phyloP scores from a whole-genome alignment of 2,888 invertebrate genomes.

The Teleogryllus oceanicus region DNA sequence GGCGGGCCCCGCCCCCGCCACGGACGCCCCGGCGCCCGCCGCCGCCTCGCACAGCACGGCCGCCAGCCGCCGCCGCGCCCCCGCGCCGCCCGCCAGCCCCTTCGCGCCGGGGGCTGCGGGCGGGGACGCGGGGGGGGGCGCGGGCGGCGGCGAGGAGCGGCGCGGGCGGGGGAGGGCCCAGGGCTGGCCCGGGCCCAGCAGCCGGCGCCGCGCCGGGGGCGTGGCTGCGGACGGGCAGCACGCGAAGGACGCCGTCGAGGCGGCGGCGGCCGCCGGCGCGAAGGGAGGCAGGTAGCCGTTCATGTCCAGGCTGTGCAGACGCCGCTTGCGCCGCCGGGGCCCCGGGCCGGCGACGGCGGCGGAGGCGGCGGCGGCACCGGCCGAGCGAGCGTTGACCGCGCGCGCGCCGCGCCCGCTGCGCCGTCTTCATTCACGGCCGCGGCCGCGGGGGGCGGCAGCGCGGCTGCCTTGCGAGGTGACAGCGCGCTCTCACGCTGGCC shows the following conservation, averaged over 20 bases:
- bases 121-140: background rate
- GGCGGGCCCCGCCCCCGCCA: background rate
- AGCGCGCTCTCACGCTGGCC: background rate
- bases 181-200: background rate
- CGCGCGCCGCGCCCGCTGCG: background rate
- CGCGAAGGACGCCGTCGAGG: too few relatives aligned
- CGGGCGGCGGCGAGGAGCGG: background rate
- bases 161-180: background rate
- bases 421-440: background rate
- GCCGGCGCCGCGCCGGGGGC: background rate
- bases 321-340: background rate
- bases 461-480: background rate
- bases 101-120: background rate
- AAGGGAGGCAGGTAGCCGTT: background rate
- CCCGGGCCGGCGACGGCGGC: background rate
- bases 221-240: background rate
- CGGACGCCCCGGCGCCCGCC: background rate
- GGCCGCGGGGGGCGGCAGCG: background rate
- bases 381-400: background rate
- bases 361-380: background rate
- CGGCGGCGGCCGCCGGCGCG: background rate
- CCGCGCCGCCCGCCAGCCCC: background rate
- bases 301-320: background rate
- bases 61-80: background rate
- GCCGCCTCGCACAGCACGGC: conserved; percentile 18